A percentile compares a stretch with the other conserved stretches of the same genome.
These are phyloP conservation scores for Hydrotaea diabolus DNA, from an alignment of 2,888 invertebrate genomes.

Conservation along the genomic window DNA sequence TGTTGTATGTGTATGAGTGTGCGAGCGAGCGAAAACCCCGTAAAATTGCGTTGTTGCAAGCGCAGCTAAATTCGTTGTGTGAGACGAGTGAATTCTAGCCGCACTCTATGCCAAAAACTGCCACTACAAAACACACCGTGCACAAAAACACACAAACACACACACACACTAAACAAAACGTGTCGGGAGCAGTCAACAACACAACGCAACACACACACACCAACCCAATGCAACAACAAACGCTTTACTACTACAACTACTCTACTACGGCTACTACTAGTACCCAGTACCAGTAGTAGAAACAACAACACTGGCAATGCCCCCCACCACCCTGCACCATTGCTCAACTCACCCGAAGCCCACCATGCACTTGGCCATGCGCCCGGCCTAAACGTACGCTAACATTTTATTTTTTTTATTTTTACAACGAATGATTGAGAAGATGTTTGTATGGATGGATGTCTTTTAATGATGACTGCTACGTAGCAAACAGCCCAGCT, in stretches of 20 bases:
- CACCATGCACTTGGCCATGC: not conserved
- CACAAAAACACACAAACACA: conserved; percentile 6
- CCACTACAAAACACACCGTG: conserved; percentile 3
- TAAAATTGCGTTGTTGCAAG: conserved; percentile 67
- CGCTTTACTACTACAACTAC: conserved; percentile 44
- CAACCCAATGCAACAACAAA: conserved; percentile 35
- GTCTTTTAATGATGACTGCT: conserved; percentile 6
- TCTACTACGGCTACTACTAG: conserved; percentile 13
- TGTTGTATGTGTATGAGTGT: conserved; percentile 4
- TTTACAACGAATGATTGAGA: not conserved
- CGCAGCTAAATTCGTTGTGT: conserved; percentile 67
- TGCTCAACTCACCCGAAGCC: too few relatives aligned
- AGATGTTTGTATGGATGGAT: conserved; percentile 12
- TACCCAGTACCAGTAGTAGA: not conserved
- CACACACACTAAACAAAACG: not conserved
- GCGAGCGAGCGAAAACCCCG: conserved; percentile 58
- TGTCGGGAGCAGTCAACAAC: conserved; percentile 9
- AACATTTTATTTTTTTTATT: too few relatives aligned
- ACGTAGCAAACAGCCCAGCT: not conserved
- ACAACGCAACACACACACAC: conserved; percentile 11
- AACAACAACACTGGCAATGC: not conserved
- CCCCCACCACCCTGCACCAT: not conserved
- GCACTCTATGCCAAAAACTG: conserved; percentile 63
- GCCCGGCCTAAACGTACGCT: not conserved
- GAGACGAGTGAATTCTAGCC: conserved; percentile 66